Evolutionary conservation across 1,140 invertebrate species (phyloP).

Genomic region (Dolichoris vasculosae): DNA sequence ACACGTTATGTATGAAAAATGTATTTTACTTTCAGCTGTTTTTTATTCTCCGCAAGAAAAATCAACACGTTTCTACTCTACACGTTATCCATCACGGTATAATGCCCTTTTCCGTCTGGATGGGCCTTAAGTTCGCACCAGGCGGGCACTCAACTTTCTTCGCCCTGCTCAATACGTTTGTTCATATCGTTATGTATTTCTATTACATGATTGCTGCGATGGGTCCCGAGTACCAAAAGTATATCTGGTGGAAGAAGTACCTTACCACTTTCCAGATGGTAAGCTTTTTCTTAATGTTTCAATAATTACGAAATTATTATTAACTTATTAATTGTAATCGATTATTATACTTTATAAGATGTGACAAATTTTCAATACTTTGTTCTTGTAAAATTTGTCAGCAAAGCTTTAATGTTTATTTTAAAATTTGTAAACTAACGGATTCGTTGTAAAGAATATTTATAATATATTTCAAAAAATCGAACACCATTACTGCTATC

Average conservation of each 20-base stretch:
- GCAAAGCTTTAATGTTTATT: neutral
- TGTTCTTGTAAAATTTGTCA: neutral
- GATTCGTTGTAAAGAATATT: neutral
- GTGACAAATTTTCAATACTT: neutral
- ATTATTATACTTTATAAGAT: too few species aligned
- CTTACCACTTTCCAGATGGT: slow-evolving; percentile 94
- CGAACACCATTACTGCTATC: neutral
- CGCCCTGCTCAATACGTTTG: slow-evolving; percentile 91
- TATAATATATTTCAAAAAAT: neutral
- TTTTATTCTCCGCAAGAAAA: slow-evolving; percentile 94
- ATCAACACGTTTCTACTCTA: slow-evolving; percentile 91
- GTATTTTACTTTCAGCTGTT: slow-evolving; percentile 80
- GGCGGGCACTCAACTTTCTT: slow-evolving; percentile 96
- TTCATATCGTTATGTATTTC: slow-evolving; percentile 96
- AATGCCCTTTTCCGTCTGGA: slow-evolving; percentile 97
- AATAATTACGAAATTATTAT: neutral
- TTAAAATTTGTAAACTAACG: neutral
- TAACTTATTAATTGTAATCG: neutral
- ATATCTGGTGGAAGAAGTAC: slow-evolving; percentile 97
- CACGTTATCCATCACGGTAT: slow-evolving; percentile 97
- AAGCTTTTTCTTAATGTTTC: slow-evolving; percentile 57
- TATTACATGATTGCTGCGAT: slow-evolving; percentile 95
- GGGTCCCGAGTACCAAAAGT: slow-evolving; percentile 91
- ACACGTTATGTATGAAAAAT: neutral
- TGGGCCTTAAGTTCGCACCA: slow-evolving; percentile 96